Conservation (phyloP, 2,888 invertebrate genomes). For the Pomacea canaliculata region DNA sequence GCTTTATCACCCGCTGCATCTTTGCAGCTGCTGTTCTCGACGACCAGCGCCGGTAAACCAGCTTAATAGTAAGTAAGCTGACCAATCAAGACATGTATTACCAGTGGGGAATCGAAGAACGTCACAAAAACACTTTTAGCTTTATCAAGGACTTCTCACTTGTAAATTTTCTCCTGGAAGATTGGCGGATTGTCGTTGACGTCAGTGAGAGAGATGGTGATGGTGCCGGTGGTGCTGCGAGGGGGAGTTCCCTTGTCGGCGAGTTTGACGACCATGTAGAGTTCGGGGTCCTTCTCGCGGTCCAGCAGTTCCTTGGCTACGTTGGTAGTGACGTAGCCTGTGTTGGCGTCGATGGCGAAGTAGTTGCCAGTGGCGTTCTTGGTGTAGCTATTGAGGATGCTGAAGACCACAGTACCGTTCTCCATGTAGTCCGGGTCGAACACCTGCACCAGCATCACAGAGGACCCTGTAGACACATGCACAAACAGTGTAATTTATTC, state of each 20-base stretch:
- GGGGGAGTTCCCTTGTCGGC: constrained; percentile 75
- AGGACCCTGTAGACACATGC: constrained; percentile 12
- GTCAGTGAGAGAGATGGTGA: constrained; percentile 69
- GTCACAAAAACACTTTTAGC: too few relatives aligned
- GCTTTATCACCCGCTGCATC: too few relatives aligned
- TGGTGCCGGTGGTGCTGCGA: constrained; percentile 47
- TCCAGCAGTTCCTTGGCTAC: constrained; percentile 48
- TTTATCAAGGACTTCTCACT: constrained; percentile 7
- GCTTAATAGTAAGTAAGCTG: too few relatives aligned
- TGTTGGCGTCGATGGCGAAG: constrained; percentile 17
- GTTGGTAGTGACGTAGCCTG: constrained; percentile 58
- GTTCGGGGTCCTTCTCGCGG: constrained; percentile 70
- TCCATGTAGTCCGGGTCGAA: constrained; percentile 96
- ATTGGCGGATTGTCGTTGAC: constrained; percentile 71
- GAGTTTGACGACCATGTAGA: constrained; percentile 97
- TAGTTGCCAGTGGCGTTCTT: constrained; percentile 1
- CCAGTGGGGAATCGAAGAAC: too few relatives aligned
- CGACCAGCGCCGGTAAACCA: too few relatives aligned
- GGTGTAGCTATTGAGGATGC: constrained; percentile 38
- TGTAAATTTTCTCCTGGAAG: constrained; percentile 52
- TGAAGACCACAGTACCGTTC: constrained; percentile 78
- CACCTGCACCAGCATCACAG: constrained; percentile 75
- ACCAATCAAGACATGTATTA: too few relatives aligned
- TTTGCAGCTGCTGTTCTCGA: too few relatives aligned
- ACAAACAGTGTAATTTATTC: too few relatives aligned